These are phyloP conservation scores for Ommatoiulus sabulosus DNA, from an alignment of 2,888 invertebrate genomes.

Conservation along the genomic window DNA sequence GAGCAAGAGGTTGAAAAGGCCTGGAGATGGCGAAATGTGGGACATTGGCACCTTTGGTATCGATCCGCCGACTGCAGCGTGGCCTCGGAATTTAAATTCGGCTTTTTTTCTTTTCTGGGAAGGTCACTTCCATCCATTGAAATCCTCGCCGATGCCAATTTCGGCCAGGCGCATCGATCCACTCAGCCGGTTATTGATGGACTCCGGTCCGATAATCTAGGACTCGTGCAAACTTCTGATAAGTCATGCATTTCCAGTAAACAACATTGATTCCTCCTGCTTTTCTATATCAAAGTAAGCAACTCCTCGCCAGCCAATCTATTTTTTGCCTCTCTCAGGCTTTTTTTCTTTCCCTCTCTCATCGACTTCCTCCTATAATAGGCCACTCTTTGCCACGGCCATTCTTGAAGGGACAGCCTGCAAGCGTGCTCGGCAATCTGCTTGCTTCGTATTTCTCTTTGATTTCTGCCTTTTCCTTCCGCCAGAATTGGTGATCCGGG, in stretches of 20 bases:
- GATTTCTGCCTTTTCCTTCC: background rate
- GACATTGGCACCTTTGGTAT: background rate
- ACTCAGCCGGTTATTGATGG: constrained; percentile 21
- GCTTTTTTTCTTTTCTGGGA: background rate
- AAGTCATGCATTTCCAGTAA: constrained; percentile 40
- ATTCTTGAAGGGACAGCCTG: background rate
- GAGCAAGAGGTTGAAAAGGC: too few relatives aligned
- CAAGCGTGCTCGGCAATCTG: too few relatives aligned
- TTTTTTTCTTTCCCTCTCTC: background rate
- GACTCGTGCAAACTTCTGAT: constrained; percentile 43
- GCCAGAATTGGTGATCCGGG: constrained; percentile 16
- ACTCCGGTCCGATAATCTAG: background rate
- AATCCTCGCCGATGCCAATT: background rate
- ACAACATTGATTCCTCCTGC: constrained; percentile 22
- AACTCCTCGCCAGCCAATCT: constrained; percentile 15
- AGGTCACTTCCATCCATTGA: background rate
- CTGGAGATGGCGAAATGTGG: background rate
- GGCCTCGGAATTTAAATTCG: background rate
- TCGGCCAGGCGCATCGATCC: constrained; percentile 22
- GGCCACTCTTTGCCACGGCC: background rate
- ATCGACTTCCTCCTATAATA: constrained; percentile 17
- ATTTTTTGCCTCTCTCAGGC: background rate
- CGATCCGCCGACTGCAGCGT: background rate
- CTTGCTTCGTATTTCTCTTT: background rate
- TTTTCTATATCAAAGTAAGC: background rate